Evolutionary conservation across 2,888 invertebrate species (phyloP), one percentile per base, ranked within the genome.

Genomic region (Scaptomyza tumidula): DNA sequence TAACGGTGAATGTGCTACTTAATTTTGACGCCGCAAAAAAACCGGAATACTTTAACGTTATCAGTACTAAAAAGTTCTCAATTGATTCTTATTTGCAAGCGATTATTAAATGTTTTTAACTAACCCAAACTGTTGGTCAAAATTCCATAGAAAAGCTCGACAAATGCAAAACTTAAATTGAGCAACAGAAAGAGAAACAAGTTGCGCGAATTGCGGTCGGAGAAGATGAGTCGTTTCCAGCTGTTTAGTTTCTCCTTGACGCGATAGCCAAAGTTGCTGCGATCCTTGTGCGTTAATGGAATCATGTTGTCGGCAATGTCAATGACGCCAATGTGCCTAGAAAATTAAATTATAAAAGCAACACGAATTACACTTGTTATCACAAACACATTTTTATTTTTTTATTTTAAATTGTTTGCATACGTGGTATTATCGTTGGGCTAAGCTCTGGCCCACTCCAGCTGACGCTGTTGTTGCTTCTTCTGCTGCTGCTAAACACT

Each of bases 151-250:
- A 95, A 94, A 61, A 99, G 93, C 92, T 99, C 99, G 48, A 99
- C 97, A 93, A 99, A 98, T 27, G 99, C 99, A 93, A 99, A 99
- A 37, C 97, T 97, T 75, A 99, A 94, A 93, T 99, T 99, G 41
- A 99, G 93, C 75, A 98, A 84, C 13, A 99, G 94, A 91, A 99
- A 99, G 35, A 98, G 93, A 90, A 99, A 98, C 78, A 99, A 93
- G 93, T 98, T 98, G 90, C 98, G 95, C 1, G 98, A 98, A 92
- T 97, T 98, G 90, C 95, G 94, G 93, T 99, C 99, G 0, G 98
- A 95, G 92, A 98, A 97, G 89, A 98, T 97, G 67, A 98, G 93
- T 86, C 98, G 94, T 78, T 95, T 94, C 96, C 96, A 96, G 87
- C 95, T 95, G 88, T 94, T 93, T 13, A 97, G 88, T 91, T 95